Conservation (phyloP, 1,140 invertebrate species). For the Orius insidiosus region DNA sequence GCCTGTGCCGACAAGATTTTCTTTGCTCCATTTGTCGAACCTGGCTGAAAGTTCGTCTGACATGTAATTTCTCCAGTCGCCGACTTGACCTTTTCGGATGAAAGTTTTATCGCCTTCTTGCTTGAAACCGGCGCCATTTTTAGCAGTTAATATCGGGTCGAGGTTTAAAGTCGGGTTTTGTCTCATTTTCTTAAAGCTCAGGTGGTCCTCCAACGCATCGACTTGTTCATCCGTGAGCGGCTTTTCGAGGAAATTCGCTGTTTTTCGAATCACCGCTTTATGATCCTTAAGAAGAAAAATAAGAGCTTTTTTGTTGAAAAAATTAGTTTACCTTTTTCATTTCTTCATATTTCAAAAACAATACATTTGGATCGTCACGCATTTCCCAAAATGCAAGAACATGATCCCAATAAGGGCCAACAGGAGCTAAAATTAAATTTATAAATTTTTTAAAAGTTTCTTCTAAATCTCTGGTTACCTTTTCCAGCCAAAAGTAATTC, state of each 20-base stretch:
- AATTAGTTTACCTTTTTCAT: conserved; percentile 41
- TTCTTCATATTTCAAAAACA: conserved; percentile 73
- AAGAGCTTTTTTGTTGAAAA: conserved; percentile 1
- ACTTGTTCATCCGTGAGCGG: conserved; percentile 44
- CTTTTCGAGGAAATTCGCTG: conserved; percentile 56
- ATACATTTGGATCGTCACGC: conserved; percentile 50
- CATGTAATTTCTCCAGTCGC: conserved; percentile 73
- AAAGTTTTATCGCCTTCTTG: conserved; percentile 37
- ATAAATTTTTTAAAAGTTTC: too few relatives aligned
- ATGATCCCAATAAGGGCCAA: conserved; percentile 52
- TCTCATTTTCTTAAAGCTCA: conserved; percentile 49
- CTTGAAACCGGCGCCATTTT: conserved; percentile 29
- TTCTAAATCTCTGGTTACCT: too few relatives aligned
- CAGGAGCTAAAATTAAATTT: conserved; percentile 34
- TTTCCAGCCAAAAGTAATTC: conserved; percentile 54
- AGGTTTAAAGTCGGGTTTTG: conserved; percentile 55
- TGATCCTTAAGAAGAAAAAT: conserved; percentile 30
- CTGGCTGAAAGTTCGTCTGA: conserved; percentile 42
- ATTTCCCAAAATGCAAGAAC: conserved; percentile 46
- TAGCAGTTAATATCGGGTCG: conserved; percentile 32
- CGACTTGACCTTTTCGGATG: conserved; percentile 63
- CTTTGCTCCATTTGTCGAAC: conserved; percentile 59
- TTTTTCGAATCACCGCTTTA: conserved; percentile 40
- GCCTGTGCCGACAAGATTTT: conserved; percentile 25
- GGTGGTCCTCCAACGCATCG: conserved; percentile 43